Conservation (phyloP, 2,797 vertebrate species). For the Brachyalestes nurse region DNA sequence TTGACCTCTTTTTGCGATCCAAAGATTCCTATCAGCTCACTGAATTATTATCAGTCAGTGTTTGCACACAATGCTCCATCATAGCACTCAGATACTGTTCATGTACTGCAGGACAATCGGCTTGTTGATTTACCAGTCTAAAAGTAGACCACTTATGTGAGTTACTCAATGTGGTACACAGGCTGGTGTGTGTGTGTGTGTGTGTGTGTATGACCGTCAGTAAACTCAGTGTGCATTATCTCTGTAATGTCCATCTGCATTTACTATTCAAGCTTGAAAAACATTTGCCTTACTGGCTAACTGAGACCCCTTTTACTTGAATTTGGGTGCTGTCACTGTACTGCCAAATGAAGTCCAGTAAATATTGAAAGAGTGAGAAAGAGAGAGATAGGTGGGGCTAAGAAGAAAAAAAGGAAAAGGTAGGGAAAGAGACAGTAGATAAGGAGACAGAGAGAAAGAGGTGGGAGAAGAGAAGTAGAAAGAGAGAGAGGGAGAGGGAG, state of each 20-base stretch:
- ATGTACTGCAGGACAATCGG: background rate
- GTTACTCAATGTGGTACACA: background rate
- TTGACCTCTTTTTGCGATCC: background rate
- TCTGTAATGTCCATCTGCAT: background rate
- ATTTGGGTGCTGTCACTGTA: background rate
- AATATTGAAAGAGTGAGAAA: background rate
- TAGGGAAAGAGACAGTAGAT: background rate
- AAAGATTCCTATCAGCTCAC: background rate
- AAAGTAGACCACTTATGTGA: background rate
- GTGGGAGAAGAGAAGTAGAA: background rate
- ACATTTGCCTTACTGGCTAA: background rate
- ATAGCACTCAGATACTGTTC: background rate
- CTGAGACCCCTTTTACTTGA: background rate
- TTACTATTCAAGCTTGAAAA: background rate
- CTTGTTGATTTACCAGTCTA: slow-evolving; percentile 1
- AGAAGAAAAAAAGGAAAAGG: background rate
- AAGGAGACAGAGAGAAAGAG: too few species aligned
- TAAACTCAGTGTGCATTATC: background rate
- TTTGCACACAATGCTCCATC: background rate
- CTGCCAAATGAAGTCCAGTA: background rate
- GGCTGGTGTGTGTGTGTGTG: slow-evolving; percentile 3
- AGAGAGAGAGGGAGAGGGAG: slow-evolving; percentile 10
- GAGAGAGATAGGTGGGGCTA: background rate
- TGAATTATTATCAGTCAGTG: background rate
- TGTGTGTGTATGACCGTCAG: background rate